These are phyloP conservation scores for Climacteris rufus DNA, from an alignment of 2,113 vertebrate species.

Conservation along the genomic window DNA sequence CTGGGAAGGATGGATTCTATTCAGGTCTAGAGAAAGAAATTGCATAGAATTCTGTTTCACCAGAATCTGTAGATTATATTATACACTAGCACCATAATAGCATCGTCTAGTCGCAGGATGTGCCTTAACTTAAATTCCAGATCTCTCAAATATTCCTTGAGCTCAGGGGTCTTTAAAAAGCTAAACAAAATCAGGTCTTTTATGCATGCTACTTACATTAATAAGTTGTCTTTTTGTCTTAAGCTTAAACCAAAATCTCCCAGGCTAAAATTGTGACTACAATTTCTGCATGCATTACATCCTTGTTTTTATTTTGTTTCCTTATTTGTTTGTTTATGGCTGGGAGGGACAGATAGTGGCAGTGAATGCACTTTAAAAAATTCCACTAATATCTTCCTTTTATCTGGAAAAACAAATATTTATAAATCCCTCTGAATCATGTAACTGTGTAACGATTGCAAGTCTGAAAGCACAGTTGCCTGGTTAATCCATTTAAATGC, in stretches of 20 bases:
- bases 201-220: background rate
- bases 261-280: background rate
- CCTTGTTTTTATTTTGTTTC: background rate
- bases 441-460: background rate
- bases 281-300: background rate
- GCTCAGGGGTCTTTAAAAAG: background rate
- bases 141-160: background rate
- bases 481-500: constrained; percentile 39
- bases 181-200: background rate
- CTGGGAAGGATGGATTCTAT: background rate
- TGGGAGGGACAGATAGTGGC: background rate
- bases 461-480: constrained; percentile 16
- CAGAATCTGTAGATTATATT: background rate
- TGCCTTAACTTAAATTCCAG: background rate
- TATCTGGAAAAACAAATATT: constrained; percentile 42
- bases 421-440: constrained; percentile 13
- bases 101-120: background rate
- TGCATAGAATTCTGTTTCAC: background rate
- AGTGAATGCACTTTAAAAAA: background rate
- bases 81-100: background rate
- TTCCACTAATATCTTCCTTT: background rate
- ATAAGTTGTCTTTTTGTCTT: background rate
- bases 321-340: background rate
- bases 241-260: background rate
- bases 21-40: background rate